phyloP scores from a whole-genome alignment of 2,113 vertebrate species.

The Junco hyemalis region DNA sequence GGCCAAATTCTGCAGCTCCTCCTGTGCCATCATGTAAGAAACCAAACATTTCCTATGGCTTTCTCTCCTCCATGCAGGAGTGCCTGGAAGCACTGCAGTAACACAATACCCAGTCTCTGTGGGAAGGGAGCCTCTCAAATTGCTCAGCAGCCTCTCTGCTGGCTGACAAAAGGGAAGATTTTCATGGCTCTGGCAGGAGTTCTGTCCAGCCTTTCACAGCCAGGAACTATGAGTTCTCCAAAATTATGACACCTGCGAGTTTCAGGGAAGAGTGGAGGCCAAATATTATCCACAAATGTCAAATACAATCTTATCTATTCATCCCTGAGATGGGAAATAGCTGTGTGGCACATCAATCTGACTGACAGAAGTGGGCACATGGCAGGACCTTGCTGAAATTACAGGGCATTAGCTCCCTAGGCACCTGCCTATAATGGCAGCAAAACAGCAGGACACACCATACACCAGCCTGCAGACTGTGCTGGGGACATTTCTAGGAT shows the following conservation, averaged over 20 bases:
- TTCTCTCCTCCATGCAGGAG: not conserved
- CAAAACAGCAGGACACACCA: not conserved
- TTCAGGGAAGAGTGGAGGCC: not conserved
- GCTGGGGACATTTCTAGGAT: not conserved
- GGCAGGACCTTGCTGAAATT: not conserved
- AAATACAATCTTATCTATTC: not conserved
- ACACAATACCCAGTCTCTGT: not conserved
- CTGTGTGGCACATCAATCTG: not conserved
- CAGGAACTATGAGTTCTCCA: not conserved
- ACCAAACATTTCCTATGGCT: not conserved
- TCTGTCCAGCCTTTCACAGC: conserved; percentile 18
- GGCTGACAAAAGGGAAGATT: not conserved
- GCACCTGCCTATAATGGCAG: not conserved
- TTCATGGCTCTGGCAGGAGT: not conserved
- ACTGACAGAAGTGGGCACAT: not conserved
- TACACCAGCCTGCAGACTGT: not conserved
- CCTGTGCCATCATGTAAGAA: not conserved
- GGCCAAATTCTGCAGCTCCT: not conserved
- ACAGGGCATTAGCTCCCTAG: not conserved
- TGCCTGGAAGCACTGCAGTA: not conserved
- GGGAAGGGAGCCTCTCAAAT: not conserved
- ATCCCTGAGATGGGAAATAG: not conserved
- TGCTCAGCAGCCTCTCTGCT: not conserved
- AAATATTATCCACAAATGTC: not conserved
- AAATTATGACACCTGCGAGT: conserved; percentile 3